These are phyloP conservation scores for Lissonota sp. DNA, from an alignment of 2,888 invertebrate genomes.

Conservation along the genomic window DNA sequence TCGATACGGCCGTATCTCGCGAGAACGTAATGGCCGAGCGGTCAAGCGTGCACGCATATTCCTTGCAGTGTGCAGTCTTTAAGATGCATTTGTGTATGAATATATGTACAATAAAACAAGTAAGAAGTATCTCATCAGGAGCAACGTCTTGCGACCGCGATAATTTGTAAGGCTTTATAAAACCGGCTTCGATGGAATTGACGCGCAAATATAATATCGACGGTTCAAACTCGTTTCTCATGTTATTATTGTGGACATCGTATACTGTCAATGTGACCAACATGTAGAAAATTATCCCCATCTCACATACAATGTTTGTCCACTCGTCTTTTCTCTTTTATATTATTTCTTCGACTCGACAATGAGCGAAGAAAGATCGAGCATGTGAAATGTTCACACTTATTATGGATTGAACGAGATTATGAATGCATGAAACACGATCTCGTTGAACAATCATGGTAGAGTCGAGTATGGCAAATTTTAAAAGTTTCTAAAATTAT, in stretches of 20 bases:
- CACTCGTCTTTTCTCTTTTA: slow-evolving; percentile 1
- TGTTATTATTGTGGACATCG: background rate
- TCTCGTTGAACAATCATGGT: too few relatives aligned
- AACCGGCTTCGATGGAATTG: slow-evolving; percentile 38
- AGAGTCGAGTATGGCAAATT: too few relatives aligned
- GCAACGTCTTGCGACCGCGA: slow-evolving; percentile 57
- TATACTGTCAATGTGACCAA: background rate
- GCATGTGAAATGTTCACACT: too few relatives aligned
- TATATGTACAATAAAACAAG: slow-evolving; percentile 20
- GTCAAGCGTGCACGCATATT: slow-evolving; percentile 70
- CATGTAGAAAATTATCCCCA: background rate
- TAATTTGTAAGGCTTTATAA: slow-evolving; percentile 63
- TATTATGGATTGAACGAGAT: too few relatives aligned
- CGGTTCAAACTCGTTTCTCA: slow-evolving; percentile 38
- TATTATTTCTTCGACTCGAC: background rate
- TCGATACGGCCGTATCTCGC: slow-evolving; percentile 70
- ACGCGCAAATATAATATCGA: slow-evolving; percentile 48
- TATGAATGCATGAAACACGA: too few relatives aligned
- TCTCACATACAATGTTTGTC: slow-evolving; percentile 12
- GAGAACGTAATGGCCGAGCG: slow-evolving; percentile 76
- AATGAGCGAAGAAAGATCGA: background rate
- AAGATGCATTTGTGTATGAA: slow-evolving; percentile 2
- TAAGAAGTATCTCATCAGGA: slow-evolving; percentile 49
- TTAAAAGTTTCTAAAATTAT: too few relatives aligned
- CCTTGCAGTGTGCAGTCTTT: slow-evolving; percentile 26